Evolutionary conservation across 2,888 invertebrate genomes (phyloP).

Genomic region (Synanthedon andrenaeformis): DNA sequence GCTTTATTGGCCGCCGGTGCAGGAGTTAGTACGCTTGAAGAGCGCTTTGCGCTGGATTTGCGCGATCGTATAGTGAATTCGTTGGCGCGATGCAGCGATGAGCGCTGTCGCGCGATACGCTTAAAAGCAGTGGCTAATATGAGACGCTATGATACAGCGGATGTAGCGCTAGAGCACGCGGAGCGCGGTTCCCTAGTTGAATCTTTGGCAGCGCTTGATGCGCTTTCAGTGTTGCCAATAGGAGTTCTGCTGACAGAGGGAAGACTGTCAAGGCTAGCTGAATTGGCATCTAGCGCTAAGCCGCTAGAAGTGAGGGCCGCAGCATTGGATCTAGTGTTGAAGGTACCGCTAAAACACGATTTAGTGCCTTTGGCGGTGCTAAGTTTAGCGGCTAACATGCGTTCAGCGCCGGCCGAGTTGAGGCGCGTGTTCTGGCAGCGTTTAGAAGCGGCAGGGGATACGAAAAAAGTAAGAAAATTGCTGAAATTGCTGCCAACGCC

Average conservation of each 20-base stretch:
- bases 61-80: conserved; percentile 8
- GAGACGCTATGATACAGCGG: conserved; percentile 16
- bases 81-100: conserved; percentile 19
- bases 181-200: conserved; percentile 12
- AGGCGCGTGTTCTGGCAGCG: conserved; percentile 20
- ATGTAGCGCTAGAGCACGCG: conserved; percentile 11
- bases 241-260: conserved; percentile 7
- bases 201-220: conserved; percentile 27
- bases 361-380: conserved; percentile 8
- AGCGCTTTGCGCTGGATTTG: background rate
- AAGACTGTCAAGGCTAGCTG: conserved; percentile 7
- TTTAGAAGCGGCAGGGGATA: conserved; percentile 11
- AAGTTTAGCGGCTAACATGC: conserved; percentile 10
- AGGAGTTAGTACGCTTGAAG: conserved; percentile 5
- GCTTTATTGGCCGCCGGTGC: conserved; percentile 2
- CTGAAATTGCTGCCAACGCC: conserved; percentile 16
- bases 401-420: conserved; percentile 28
- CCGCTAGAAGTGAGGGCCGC: conserved; percentile 14
- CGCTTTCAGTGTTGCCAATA: conserved; percentile 26
- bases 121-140: conserved; percentile 36
- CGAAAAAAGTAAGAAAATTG: background rate
- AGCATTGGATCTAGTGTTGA: conserved; percentile 22
- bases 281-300: conserved; percentile 15
- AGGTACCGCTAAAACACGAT: conserved; percentile 6
- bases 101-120: conserved; percentile 20